Evolutionary conservation across 2,888 invertebrate species (phyloP).

Genomic region (Melanotus villosus): DNA sequence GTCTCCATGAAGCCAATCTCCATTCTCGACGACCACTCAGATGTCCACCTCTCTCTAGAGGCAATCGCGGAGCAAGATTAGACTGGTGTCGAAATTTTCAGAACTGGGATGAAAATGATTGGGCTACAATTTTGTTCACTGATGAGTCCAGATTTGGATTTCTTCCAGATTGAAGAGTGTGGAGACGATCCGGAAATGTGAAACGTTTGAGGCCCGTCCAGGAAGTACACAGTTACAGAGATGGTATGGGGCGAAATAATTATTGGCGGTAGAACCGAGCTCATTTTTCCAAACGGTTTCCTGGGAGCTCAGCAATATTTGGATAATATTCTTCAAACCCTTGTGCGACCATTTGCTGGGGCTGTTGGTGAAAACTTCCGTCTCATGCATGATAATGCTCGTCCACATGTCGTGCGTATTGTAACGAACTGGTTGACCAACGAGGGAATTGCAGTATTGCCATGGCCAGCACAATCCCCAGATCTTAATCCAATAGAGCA

Average conservation of each 20-base stretch:
- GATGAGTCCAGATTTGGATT: not conserved
- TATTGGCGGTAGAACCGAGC: conserved; percentile 6
- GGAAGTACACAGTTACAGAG: not conserved
- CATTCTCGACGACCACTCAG: no score
- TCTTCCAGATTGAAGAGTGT: no score
- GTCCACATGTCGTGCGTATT: no score
- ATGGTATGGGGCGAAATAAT: conserved; percentile 3
- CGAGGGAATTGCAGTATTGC: not conserved
- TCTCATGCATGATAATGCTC: no score
- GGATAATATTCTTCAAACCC: not conserved
- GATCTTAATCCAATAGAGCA: no score
- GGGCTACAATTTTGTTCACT: not conserved
- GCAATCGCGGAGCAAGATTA: no score
- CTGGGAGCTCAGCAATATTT: not conserved
- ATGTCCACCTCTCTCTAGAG: no score
- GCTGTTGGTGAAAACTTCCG: no score
- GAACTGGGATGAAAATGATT: no score
- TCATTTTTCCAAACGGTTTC: conserved; percentile 7
- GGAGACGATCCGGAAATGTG: not conserved
- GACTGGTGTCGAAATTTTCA: no score
- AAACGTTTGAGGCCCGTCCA: not conserved
- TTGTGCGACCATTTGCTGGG: not conserved
- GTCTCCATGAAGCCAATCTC: no score
- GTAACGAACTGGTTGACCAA: not conserved
- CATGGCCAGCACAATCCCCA: conserved; percentile 7